phyloP scores from a whole-genome alignment of 2,888 invertebrate species.

The Salticus scenicus region DNA sequence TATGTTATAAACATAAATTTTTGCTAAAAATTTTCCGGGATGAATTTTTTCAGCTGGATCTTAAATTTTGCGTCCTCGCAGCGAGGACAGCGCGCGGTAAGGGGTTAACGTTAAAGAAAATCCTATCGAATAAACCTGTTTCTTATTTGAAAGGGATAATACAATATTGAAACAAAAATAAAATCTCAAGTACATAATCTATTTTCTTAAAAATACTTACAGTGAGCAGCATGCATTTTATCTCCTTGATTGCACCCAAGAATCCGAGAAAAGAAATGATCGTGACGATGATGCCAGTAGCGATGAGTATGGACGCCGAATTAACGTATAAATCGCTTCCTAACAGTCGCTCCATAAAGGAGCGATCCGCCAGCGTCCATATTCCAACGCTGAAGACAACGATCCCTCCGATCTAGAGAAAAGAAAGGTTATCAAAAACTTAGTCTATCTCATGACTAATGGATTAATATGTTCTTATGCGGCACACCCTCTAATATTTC shows the following conservation, averaged over 20 bases:
- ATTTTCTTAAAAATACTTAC: too few relatives aligned
- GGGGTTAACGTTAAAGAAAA: too few relatives aligned
- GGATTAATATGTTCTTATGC: neutral
- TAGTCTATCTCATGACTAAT: neutral
- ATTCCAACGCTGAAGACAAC: constrained; percentile 86
- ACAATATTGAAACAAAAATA: too few relatives aligned
- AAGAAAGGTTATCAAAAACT: neutral
- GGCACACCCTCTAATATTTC: neutral
- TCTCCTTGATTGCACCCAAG: constrained; percentile 92
- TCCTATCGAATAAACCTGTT: too few relatives aligned
- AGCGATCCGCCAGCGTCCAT: constrained; percentile 89
- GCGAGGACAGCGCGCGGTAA: too few relatives aligned
- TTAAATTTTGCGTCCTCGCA: too few relatives aligned
- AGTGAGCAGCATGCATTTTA: constrained; percentile 92
- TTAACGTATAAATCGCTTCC: constrained; percentile 92
- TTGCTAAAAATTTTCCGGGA: too few relatives aligned
- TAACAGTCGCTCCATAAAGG: constrained; percentile 88
- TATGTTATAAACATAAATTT: too few relatives aligned
- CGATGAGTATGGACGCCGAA: constrained; percentile 88
- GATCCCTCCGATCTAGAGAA: constrained; percentile 82
- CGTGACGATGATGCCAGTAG: constrained; percentile 87
- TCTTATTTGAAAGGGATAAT: too few relatives aligned
- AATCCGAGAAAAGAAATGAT: constrained; percentile 92
- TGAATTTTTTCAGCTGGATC: too few relatives aligned
- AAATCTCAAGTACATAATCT: too few relatives aligned